A percentile compares a stretch with the other conserved stretches of the same genome.
Conservation (phyloP, 2,113 vertebrate species). For the Cyrtonyx montezumae region DNA sequence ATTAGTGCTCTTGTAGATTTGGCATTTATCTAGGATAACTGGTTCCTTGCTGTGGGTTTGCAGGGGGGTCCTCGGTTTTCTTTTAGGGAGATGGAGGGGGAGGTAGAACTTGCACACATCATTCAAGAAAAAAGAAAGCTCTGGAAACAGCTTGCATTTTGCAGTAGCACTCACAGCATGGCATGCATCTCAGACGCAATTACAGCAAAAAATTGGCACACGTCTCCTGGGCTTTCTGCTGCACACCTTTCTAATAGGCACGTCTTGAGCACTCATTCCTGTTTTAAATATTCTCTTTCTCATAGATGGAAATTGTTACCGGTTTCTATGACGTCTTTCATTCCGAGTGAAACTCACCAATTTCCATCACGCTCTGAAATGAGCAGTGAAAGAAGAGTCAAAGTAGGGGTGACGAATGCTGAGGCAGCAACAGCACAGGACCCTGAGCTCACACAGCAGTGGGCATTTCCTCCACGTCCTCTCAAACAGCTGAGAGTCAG, state of each 20-base stretch:
- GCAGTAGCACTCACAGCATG: accelerated
- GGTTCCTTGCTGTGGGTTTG: accelerated
- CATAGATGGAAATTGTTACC: background rate
- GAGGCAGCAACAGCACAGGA: background rate
- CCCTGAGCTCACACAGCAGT: background rate
- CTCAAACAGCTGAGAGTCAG: background rate
- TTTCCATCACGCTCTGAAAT: background rate
- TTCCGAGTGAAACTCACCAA: background rate
- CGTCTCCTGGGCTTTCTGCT: background rate
- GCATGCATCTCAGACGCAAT: background rate
- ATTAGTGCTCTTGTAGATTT: accelerated
- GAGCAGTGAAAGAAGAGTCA: accelerated
- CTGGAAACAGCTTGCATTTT: background rate
- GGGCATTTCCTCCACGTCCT: accelerated
- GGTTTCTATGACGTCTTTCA: background rate
- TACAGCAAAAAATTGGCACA: background rate
- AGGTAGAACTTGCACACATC: accelerated
- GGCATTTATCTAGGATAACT: background rate
- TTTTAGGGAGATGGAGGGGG: background rate
- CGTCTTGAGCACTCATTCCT: background rate
- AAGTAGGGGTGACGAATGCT: accelerated
- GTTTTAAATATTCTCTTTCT: background rate
- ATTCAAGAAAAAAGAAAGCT: background rate
- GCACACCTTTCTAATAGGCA: background rate
- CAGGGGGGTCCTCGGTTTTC: background rate